These are phyloP conservation scores for Balaenoptera acutorostrata DNA, from an alignment of 2,113 vertebrate species.

Conservation along the genomic window DNA sequence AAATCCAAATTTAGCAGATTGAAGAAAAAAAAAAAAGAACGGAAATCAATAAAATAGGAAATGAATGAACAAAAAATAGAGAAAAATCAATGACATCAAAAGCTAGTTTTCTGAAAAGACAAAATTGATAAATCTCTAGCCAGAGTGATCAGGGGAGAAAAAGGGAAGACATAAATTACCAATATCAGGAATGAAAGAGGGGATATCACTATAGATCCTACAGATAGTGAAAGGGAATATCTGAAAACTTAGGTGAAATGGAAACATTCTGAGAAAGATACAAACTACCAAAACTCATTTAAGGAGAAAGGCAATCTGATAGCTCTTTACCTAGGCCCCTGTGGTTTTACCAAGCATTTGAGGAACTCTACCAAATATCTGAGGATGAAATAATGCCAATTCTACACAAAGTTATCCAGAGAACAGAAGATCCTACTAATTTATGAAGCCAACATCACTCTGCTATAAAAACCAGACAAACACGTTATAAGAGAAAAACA, in stretches of 20 bases:
- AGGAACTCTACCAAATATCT: not conserved
- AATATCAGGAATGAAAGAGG: not conserved
- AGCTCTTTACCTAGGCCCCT: not conserved
- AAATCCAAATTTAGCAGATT: not conserved
- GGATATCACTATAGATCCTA: not conserved
- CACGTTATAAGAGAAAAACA: not conserved
- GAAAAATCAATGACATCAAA: not conserved
- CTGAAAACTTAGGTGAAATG: not conserved
- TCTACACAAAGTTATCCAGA: not conserved
- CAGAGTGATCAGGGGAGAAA: not conserved
- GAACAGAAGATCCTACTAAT: not conserved
- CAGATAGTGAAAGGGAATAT: not conserved
- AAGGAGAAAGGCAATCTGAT: not conserved
- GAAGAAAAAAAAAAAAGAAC: not conserved
- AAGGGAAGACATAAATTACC: not conserved
- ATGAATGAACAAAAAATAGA: not conserved
- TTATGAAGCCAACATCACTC: not conserved
- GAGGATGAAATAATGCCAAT: not conserved
- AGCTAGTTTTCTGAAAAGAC: not conserved
- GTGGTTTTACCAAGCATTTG: not conserved
- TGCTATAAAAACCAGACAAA: not conserved
- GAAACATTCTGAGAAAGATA: not conserved
- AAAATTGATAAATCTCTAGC: not conserved
- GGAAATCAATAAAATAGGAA: not conserved
- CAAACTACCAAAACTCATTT: not conserved